Conservation (phyloP, 1,140 invertebrate species). For the Drosophila mojavensis region DNA sequence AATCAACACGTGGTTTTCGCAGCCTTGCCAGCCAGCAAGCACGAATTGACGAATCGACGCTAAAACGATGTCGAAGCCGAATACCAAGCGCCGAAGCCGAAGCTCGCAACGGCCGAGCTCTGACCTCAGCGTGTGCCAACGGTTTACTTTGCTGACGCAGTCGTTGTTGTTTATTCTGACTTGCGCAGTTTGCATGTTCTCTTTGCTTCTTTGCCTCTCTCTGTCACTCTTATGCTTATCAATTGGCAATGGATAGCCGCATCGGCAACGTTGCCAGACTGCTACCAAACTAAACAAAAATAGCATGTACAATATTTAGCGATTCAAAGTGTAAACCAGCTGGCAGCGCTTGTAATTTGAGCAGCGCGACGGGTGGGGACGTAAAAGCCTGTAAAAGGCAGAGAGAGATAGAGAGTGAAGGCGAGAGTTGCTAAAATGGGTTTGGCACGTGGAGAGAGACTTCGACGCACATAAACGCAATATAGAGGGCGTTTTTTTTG, state of each 20-base stretch:
- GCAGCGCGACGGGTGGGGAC: constrained; percentile 5
- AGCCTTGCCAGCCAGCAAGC: constrained; percentile 40
- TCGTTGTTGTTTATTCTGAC: constrained; percentile 14
- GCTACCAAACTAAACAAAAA: background rate
- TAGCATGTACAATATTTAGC: background rate
- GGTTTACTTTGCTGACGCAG: constrained; percentile 21
- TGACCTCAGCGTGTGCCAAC: constrained; percentile 25
- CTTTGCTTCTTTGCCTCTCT: background rate
- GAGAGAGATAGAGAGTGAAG: constrained; percentile 15
- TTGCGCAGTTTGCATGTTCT: constrained; percentile 7
- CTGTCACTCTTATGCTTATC: background rate
- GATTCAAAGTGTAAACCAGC: background rate
- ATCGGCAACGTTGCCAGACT: constrained; percentile 17
- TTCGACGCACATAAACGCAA: constrained; percentile 52
- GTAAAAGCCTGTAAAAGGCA: background rate
- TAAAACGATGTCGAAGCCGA: constrained; percentile 5
- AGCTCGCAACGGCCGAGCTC: constrained; percentile 1
- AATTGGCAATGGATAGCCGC: constrained; percentile 3
- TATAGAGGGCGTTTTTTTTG: constrained; percentile 57
- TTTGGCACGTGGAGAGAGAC: constrained; percentile 13
- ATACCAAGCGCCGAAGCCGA: background rate
- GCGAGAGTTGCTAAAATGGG: constrained; percentile 5
- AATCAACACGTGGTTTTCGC: constrained; percentile 83
- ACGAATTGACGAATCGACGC: constrained; percentile 26
- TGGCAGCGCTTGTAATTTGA: constrained; percentile 51